These are phyloP conservation scores for Ostrea denselamellosa DNA, from an alignment of 1,140 invertebrate genomes.

Conservation along the genomic window DNA sequence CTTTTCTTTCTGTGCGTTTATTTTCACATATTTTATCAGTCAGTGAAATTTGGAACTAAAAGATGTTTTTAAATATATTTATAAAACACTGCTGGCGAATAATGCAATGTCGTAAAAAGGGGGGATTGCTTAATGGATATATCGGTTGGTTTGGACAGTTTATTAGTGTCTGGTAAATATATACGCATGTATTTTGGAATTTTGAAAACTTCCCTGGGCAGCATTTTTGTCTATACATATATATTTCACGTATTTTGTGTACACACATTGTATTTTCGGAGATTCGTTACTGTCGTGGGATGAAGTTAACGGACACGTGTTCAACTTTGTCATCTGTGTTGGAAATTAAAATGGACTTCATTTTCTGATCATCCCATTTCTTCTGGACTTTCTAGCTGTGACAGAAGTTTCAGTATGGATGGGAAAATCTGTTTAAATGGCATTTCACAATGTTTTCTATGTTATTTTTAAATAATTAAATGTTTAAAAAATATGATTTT, in stretches of 20 bases:
- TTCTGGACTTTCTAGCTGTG: neutral
- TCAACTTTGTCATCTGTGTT: neutral
- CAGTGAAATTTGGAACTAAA: neutral
- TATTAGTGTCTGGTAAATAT: neutral
- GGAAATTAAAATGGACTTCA: neutral
- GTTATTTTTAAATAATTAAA: slow-evolving; percentile 36
- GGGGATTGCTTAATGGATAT: neutral
- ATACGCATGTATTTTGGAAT: neutral
- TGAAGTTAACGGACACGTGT: neutral
- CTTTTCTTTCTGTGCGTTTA: neutral
- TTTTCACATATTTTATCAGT: neutral
- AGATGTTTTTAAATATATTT: neutral
- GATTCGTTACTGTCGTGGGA: slow-evolving; percentile 2
- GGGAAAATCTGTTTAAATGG: slow-evolving; percentile 12
- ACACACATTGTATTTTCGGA: neutral
- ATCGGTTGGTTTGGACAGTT: neutral
- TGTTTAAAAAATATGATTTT: neutral
- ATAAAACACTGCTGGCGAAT: neutral
- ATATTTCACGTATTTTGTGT: neutral
- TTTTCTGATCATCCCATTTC: neutral
- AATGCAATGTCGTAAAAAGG: neutral
- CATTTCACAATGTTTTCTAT: slow-evolving; percentile 36
- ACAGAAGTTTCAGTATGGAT: neutral
- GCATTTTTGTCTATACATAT: neutral
- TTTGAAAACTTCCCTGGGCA: slow-evolving; percentile 25